A percentile compares a stretch with the other conserved stretches of the same genome.
Evolutionary conservation across 2,113 vertebrate genomes (phyloP).

Genomic region (Bubalus kerabau): DNA sequence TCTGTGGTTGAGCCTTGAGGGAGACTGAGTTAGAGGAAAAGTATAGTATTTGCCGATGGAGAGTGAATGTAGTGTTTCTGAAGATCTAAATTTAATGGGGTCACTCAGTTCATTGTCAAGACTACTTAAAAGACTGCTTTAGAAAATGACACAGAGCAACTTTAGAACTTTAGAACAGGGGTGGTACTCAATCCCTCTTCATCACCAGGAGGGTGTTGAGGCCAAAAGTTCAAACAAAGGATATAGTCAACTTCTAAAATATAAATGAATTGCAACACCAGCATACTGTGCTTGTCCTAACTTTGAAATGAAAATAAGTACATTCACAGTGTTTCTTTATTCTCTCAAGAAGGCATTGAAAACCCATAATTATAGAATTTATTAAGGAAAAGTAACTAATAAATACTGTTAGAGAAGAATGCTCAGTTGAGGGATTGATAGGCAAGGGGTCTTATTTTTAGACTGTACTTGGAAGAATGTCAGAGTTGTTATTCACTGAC

Average conservation of each 20-base stretch:
- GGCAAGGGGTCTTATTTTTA: conserved; percentile 45
- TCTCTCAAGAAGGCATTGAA: conserved; percentile 55
- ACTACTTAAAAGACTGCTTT: conserved; percentile 30
- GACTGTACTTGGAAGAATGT: not conserved
- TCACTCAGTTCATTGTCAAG: conserved; percentile 4
- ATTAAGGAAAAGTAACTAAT: conserved; percentile 58
- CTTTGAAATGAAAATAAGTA: conserved; percentile 55
- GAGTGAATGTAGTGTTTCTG: not conserved
- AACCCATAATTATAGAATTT: conserved; percentile 69
- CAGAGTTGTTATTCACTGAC: not conserved
- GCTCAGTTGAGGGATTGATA: conserved; percentile 20
- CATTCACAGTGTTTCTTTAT: conserved; percentile 43
- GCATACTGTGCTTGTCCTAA: conserved; percentile 54
- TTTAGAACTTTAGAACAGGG: not conserved
- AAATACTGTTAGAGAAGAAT: conserved; percentile 32
- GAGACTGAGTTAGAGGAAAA: not conserved
- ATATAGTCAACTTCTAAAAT: conserved; percentile 59
- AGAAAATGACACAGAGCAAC: conserved; percentile 48
- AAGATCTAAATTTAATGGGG: conserved; percentile 5
- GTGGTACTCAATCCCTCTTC: not conserved
- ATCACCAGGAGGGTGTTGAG: not conserved
- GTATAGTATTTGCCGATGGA: not conserved
- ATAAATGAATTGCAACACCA: conserved; percentile 60
- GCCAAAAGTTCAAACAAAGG: conserved; percentile 70
- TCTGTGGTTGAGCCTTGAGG: not conserved